These are phyloP conservation scores for Sphecodes monilicornis DNA, from an alignment of 2,888 invertebrate species.

Conservation along the genomic window DNA sequence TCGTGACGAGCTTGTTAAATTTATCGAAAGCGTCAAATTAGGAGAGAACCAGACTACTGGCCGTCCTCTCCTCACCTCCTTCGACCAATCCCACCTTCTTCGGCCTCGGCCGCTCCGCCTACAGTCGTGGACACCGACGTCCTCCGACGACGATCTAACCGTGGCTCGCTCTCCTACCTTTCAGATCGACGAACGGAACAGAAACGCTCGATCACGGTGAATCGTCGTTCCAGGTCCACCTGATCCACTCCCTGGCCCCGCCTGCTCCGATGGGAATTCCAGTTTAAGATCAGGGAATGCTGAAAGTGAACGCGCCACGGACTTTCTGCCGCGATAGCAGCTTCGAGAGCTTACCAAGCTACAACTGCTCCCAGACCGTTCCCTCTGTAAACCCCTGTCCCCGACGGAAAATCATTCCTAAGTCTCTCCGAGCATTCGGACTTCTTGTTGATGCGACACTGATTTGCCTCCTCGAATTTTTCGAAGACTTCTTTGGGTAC, in stretches of 20 bases:
- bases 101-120: conserved; percentile 22
- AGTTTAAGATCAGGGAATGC: background rate
- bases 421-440: background rate
- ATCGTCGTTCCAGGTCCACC: conserved; percentile 17
- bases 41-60: conserved; percentile 74
- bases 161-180: conserved; percentile 5
- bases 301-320: conserved; percentile 8
- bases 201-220: conserved; percentile 41
- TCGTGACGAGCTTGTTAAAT: conserved; percentile 84
- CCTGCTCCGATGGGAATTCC: conserved; percentile 18
- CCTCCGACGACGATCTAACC: conserved; percentile 19
- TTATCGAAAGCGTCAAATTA: conserved; percentile 84
- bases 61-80: conserved; percentile 43
- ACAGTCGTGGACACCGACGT: conserved; percentile 33
- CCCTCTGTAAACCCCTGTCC: background rate
- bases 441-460: background rate
- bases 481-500: background rate
- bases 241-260: conserved; percentile 8
- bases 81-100: conserved; percentile 45
- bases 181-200: conserved; percentile 23
- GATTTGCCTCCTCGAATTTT: background rate
- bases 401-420: background rate
- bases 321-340: conserved; percentile 15
- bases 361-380: background rate
- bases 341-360: background rate